Conservation (phyloP, 2,888 invertebrate species). For the Nomada lathburiana region DNA sequence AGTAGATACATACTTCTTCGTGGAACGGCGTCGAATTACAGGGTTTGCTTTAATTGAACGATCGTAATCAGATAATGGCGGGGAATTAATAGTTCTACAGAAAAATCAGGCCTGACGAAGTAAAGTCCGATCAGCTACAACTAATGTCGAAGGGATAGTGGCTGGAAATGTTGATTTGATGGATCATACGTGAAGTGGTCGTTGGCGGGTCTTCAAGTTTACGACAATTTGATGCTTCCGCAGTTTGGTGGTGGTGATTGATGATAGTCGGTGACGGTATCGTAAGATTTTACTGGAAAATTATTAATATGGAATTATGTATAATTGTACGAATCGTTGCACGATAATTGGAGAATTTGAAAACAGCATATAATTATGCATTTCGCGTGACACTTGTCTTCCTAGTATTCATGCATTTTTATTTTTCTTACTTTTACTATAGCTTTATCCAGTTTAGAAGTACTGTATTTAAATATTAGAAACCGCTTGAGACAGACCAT, state of each 20-base stretch:
- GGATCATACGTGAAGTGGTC: conserved; percentile 7
- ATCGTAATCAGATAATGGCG: conserved; percentile 62
- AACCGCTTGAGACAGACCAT: too few species aligned
- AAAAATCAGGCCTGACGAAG: conserved; percentile 32
- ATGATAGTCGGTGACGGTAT: neutral
- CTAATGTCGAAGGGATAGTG: conserved; percentile 19
- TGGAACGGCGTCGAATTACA: conserved; percentile 58
- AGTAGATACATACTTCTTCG: conserved; percentile 48
- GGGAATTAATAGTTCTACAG: conserved; percentile 60
- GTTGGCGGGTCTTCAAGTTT: neutral
- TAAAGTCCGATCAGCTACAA: conserved; percentile 15
- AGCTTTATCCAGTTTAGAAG: too few species aligned
- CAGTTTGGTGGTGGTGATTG: neutral
- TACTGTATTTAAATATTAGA: too few species aligned
- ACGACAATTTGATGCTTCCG: neutral
- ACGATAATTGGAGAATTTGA: too few species aligned
- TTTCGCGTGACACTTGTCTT: too few species aligned
- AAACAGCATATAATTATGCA: too few species aligned
- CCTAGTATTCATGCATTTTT: too few species aligned
- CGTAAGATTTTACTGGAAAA: neutral
- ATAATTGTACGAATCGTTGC: neutral
- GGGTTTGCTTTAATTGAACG: conserved; percentile 66
- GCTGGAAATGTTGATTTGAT: conserved; percentile 5
- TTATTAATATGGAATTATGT: neutral
- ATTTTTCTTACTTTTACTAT: too few species aligned